Evolutionary conservation across 2,113 vertebrate genomes (phyloP), one percentile per base, ranked within the genome.

Genomic region (Mionectes macconnelli): DNA sequence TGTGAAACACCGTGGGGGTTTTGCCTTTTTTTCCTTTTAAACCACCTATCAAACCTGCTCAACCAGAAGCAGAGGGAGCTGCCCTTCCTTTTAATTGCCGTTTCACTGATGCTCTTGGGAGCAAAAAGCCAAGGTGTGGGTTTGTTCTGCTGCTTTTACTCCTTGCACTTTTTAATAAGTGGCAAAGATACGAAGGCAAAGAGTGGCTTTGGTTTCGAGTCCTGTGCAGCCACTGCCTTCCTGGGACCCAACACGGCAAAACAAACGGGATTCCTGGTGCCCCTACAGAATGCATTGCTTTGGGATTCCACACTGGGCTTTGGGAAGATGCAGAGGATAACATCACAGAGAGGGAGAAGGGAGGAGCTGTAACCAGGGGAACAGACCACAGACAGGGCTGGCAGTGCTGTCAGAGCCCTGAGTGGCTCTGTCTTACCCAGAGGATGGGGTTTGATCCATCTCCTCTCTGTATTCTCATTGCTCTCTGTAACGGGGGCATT

Each of bases 381-480:
- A 87, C 63, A 47, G 73, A 74, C 23, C 62, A 21, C 45, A 53
- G 50, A 13, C 45, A 57, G 56, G 47, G 67, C 67, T 70, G 56
- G 0, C 1, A 18, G 60, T 1, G 23, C 66, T 47, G 13, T 17
- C 59, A 49, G 53, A 78, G 60, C 62, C 45, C 50, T 2, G 1
- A 10, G 35, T 8, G 35, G 12, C 62, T 69, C 10, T n/a, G 62
- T 50, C 45, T 50, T 15, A 13, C 33, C 28, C 55, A 5, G 44
- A 2, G 0, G 8, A 12, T 14, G 56, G 40, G 7, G 15, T 75
- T 55, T 33, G 50, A 80, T 63, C 56, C 69, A 6, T 37, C 44
- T 42, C 45, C 23, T 56, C 74, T 33, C 60, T 28, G 31, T 2
- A 3, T 18, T 50, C 2, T 0, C 2, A 0, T 8, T 33, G 47